These are phyloP conservation scores for Steatocranus sp. DNA, from an alignment of 2,797 vertebrate genomes.

Conservation along the genomic window DNA sequence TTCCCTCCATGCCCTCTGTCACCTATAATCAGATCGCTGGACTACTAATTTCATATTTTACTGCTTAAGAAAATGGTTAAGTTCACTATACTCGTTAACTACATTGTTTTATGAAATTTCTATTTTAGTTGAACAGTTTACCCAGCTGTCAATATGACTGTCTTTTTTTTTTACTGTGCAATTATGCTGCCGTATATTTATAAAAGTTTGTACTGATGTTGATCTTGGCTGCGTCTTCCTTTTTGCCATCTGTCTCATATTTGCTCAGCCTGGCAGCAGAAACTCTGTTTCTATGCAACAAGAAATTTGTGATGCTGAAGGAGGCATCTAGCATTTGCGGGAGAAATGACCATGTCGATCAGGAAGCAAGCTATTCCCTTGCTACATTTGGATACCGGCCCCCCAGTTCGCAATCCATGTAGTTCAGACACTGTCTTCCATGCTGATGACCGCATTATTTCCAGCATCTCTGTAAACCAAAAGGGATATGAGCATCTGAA, in stretches of 20 bases:
- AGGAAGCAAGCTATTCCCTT: neutral
- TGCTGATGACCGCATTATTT: conserved; percentile 34
- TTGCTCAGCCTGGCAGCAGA: neutral
- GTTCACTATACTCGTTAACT: neutral
- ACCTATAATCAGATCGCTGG: neutral
- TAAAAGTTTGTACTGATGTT: conserved; percentile 2
- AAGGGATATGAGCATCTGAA: neutral
- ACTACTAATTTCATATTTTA: neutral
- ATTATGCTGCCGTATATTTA: neutral
- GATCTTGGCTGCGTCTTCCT: conserved; percentile 9
- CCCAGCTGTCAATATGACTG: neutral
- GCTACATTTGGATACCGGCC: neutral
- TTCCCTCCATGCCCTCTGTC: neutral
- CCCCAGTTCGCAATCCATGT: neutral
- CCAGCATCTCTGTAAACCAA: conserved; percentile 5
- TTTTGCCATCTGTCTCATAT: conserved; percentile 16
- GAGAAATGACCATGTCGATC: neutral
- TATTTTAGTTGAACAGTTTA: neutral
- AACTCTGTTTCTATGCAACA: conserved; percentile 12
- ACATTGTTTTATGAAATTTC: neutral
- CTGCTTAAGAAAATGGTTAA: neutral
- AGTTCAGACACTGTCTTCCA: neutral
- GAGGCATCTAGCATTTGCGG: neutral
- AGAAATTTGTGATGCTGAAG: neutral
- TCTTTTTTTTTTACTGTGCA: neutral